Evolutionary conservation across 2,113 vertebrate species (phyloP), one percentile per base, ranked within the genome.

Genomic region (Misgurnus mizolepis): DNA sequence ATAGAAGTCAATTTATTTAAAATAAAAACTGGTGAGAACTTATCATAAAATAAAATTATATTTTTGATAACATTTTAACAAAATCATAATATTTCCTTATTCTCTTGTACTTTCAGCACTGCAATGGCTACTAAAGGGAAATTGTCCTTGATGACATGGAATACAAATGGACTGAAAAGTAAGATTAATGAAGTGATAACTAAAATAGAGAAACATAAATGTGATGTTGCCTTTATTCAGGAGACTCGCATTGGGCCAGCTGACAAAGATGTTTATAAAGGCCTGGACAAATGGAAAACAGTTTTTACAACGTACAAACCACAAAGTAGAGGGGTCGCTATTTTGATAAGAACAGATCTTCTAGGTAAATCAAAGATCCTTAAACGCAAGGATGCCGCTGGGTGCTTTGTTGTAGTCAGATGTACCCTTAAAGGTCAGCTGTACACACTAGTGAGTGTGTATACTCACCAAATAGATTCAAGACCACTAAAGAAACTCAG

Each of bases 381-480:
- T 4, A 50, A 1, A 6, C 39, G 64, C 15, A 9, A 17, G 34
- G 64, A 66, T 66, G 7, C 64, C 45, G 5, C 39, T 6, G 39
- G 55, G 7, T 41, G 53, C 40, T 73, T 41, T 17, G 22, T 15
- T 60, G 53, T 41, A n/a, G 34, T 73, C 39, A 56, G 60, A 39
- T 73, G 71, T 73, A 18, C 55, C 15, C 10, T 73, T 5, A 41
- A n/a, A 56, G 55, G 39, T 60, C 71, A 73, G 39, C 50, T 58
- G 10, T 73, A 73, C 39, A 73, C 53, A 18, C 40, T 73, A n/a
- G 71, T 73, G 10, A 56, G 55, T 60, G 55, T 73, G 1, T 73
- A 61, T 41, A 14, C 11, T 41, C 71, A 73, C 41, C 50, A 60
- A 18, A 2, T 39, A 18, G 71, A 73, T 41, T 15, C 12, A 70